Evolutionary conservation across 2,797 vertebrate species (phyloP).

Genomic region (Pangasius larnaudii): DNA sequence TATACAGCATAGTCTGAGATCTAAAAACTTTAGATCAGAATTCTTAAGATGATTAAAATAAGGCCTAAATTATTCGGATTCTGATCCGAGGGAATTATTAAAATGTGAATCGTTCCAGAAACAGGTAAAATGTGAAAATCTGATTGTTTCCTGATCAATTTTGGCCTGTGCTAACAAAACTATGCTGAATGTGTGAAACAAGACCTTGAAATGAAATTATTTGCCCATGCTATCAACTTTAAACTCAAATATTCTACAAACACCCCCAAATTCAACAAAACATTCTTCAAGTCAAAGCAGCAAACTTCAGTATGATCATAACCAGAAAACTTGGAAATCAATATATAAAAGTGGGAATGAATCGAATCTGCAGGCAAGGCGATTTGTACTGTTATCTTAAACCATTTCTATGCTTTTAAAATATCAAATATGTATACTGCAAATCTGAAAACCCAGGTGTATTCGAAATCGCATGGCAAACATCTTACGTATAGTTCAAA

Average conservation of each 20-base stretch:
- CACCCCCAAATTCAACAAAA: conserved; percentile 38
- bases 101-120: neutral
- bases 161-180: conserved; percentile 21
- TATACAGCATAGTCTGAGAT: conserved; percentile 45
- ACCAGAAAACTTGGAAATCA: conserved; percentile 41
- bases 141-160: neutral
- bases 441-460: conserved; percentile 28
- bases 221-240: conserved; percentile 31
- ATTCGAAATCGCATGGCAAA: conserved; percentile 28
- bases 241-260: conserved; percentile 41
- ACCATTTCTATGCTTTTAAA: conserved; percentile 60
- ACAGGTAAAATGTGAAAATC: neutral
- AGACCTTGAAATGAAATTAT: conserved; percentile 27
- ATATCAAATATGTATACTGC: neutral
- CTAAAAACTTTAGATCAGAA: conserved; percentile 29
- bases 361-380: conserved; percentile 72
- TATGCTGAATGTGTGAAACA: conserved; percentile 46
- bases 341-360: conserved; percentile 71
- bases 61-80: neutral
- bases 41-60: conserved; percentile 5
- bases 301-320: conserved; percentile 45
- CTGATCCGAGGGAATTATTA: neutral
- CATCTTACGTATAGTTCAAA: conserved; percentile 69
- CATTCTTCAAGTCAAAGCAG: conserved; percentile 39
- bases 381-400: conserved; percentile 78